Evolutionary conservation across 2,888 invertebrate species (phyloP), one percentile per base, ranked within the genome.

Genomic region (Syritta pipiens): DNA sequence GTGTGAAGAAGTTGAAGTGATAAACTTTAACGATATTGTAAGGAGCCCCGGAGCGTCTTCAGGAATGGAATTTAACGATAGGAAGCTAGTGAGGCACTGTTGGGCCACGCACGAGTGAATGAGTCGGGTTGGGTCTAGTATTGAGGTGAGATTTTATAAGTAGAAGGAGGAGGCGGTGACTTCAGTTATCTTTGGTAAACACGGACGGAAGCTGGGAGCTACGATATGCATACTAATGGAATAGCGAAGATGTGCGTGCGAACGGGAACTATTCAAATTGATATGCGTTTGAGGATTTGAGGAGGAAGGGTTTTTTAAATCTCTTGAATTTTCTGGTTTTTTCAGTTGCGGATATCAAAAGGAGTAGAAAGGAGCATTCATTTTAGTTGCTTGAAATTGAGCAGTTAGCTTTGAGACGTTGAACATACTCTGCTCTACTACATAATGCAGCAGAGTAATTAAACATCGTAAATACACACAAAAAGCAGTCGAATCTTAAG

Each of bases 11-110:
- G 14, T 42, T 22, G 17, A 7, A 40, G 19, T 10, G 10, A 30
- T 63, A 32, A 22, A 51, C 22, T 63, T 53, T 42, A 63, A 51
- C 32, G 40, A 22, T 7, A 7, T 30, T 19, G 4, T n/a, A 2
- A 9, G 26, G 20, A 26, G 12, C n/a, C n/a, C n/a, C n/a, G n/a
- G n/a, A n/a, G 17, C 12, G 7, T 10, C 14, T 10, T 19, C 6
- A 22, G 24, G 14, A n/a, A 9, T 20, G n/a, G n/a, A 17, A 35
- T 20, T 46, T 2, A 3, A 17, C 26, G 24, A 4, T 19, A 60
- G 22, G 19, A 24, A 26, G 14, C 28, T 12, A 14, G n/a, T n/a
- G n/a, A n/a, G n/a, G n/a, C 28, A n/a, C 17, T 26, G 4, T 4
- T 9, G 12, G 26, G 35, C 3, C n/a, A 40, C 14, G 49, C 48